These are phyloP conservation scores for Staurois parvus DNA, from an alignment of 2,797 vertebrate genomes.

Conservation along the genomic window DNA sequence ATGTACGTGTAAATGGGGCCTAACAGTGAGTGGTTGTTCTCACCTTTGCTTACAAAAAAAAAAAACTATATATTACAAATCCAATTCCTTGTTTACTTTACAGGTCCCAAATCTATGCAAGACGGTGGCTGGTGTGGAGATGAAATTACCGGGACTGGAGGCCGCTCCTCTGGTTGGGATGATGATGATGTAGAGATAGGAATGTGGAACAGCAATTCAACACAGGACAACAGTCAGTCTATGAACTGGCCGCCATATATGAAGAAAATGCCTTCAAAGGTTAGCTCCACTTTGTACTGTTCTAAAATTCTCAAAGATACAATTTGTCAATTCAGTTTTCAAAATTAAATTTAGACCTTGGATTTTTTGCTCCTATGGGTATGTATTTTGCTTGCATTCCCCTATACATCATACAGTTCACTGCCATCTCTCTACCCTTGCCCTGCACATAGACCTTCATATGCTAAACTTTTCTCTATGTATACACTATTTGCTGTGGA, in stretches of 20 bases:
- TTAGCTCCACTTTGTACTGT: slow-evolving; percentile 62
- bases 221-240: slow-evolving; percentile 87
- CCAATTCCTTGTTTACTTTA: background rate
- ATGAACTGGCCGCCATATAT: slow-evolving; percentile 91
- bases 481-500: no score
- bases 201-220: slow-evolving; percentile 93
- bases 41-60: no score
- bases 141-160: slow-evolving; percentile 80
- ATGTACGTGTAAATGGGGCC: no score
- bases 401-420: background rate
- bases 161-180: slow-evolving; percentile 88
- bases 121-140: slow-evolving; percentile 91
- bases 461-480: no score
- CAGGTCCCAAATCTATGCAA: slow-evolving; percentile 95
- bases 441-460: no score
- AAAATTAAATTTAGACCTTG: no score
- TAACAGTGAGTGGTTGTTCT: no score
- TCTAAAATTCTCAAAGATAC: no score
- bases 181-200: slow-evolving; percentile 97
- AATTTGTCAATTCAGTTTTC: no score
- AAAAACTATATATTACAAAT: no score
- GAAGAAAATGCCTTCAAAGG: slow-evolving; percentile 92
- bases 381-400: background rate
- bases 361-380: no score
- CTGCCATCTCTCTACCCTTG: background rate